phyloP scores from a whole-genome alignment of 2,113 vertebrate genomes.

The Larimichthys crocea region DNA sequence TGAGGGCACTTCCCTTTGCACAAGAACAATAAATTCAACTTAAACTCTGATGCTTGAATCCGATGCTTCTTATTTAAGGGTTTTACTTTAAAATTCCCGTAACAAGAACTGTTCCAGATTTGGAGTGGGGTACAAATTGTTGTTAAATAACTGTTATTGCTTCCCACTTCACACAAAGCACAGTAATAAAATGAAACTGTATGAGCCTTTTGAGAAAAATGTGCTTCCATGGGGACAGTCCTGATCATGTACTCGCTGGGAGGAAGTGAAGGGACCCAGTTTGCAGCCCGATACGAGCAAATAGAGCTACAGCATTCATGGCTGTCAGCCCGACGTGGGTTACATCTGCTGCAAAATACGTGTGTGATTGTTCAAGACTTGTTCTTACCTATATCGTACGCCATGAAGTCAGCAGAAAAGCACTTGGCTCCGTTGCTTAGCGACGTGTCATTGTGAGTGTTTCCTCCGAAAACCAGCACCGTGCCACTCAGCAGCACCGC shows the following conservation, averaged over 20 bases:
- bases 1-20: too few species aligned
- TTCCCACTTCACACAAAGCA: too few species aligned
- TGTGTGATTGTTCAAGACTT: neutral
- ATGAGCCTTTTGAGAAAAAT: neutral
- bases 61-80: too few species aligned
- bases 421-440: constrained; percentile 94
- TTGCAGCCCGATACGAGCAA: neutral
- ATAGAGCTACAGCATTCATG: neutral
- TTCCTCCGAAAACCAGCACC: constrained; percentile 93
- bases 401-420: constrained; percentile 93
- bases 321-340: neutral
- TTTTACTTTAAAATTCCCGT: too few species aligned
- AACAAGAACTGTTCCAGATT: too few species aligned
- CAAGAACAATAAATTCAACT: too few species aligned
- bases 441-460: constrained; percentile 96
- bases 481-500: constrained; percentile 89
- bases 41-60: too few species aligned
- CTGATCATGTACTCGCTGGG: neutral
- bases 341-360: neutral
- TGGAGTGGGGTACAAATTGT: too few species aligned
- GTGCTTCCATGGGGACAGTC: neutral
- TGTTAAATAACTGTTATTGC: too few species aligned
- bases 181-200: too few species aligned
- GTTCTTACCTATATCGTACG: constrained; percentile 90
- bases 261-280: neutral